These are phyloP conservation scores for Pholis gunnellus DNA, from an alignment of 2,113 vertebrate species.

Conservation along the genomic window DNA sequence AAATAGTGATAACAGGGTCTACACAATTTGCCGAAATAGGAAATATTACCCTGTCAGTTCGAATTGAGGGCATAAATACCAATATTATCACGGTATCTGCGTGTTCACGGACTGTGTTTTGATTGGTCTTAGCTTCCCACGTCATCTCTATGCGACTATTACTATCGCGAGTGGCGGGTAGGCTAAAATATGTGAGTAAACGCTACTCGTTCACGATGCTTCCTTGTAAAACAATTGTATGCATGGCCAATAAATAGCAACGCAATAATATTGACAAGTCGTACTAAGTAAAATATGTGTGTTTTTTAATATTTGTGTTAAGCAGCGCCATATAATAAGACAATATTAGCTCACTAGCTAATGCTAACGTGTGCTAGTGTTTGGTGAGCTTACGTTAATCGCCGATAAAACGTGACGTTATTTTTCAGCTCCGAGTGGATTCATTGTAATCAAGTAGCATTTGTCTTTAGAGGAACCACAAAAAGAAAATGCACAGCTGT, in stretches of 20 bases:
- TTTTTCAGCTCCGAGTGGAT: background rate
- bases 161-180: background rate
- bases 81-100: rapidly evolving
- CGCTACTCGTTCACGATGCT: background rate
- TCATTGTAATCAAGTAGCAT: background rate
- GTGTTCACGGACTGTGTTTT: rapidly evolving
- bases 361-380: conserved; percentile 3
- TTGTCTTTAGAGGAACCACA: background rate
- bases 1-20: rapidly evolving
- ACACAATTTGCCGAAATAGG: rapidly evolving
- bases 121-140: conserved; percentile 10
- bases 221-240: rapidly evolving
- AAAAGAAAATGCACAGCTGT: background rate
- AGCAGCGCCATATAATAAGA: background rate
- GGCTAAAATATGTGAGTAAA: conserved; percentile 50
- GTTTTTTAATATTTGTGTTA: background rate
- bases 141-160: conserved; percentile 30
- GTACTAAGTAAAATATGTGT: rapidly evolving
- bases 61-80: rapidly evolving
- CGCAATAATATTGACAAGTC: rapidly evolving
- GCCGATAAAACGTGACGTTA: background rate
- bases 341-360: background rate
- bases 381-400: background rate
- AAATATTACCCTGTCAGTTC: background rate
- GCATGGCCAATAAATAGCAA: background rate